Base-by-base conservation (phyloP, 2,888 invertebrate genomes). In the Perizoma flavofasciatum region DNA sequence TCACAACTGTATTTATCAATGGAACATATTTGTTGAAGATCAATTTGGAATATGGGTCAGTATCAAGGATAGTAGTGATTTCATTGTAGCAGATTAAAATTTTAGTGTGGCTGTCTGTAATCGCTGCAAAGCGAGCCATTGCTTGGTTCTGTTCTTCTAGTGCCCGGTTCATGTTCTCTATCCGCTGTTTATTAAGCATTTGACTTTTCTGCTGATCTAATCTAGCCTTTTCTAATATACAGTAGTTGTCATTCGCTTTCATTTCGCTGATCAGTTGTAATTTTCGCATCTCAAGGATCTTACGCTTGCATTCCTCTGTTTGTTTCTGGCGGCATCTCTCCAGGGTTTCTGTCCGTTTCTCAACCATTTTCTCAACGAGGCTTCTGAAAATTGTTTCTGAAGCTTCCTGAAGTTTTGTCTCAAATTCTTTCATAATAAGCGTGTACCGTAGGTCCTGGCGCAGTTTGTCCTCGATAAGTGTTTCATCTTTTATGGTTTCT, bases 21-120 rank as follows among this genome's bases (percentile, higher is more conserved):
- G 78, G 73, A 46, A 85, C 80, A 73, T 92, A 89, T 66, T 92
- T 92, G 7, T 90, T 86, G 61, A 87, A 76, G 8, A 92, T 78
- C 41, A 70, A 73, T 70, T 92, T 92, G 22, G 84, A 83, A 10
- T 78, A 69, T 11, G 89, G 83, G 51, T 92, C 92, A 55, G 83
- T 86, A 43, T 90, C 81, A 5, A 93, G 74, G n/a, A 93, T 70
- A 10, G 82, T 79, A 4, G 86, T 86, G 49, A 95, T 93, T 61
- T 92, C 89, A 81, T 93, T 93, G 72, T 93, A 94, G 63, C 90
- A 85, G n/a, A 77, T 74, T 53, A 89, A 89, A 68, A 95, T 94
- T 70, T 92, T 93, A 0, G 88, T 86, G 66, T 95, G 94, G 66
- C 93, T 93, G 46, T 92, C 88, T 34, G 92, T 91, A 11, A 95